phyloP scores from a whole-genome alignment of 1,140 invertebrate genomes.

The Cyclargus thomasi region DNA sequence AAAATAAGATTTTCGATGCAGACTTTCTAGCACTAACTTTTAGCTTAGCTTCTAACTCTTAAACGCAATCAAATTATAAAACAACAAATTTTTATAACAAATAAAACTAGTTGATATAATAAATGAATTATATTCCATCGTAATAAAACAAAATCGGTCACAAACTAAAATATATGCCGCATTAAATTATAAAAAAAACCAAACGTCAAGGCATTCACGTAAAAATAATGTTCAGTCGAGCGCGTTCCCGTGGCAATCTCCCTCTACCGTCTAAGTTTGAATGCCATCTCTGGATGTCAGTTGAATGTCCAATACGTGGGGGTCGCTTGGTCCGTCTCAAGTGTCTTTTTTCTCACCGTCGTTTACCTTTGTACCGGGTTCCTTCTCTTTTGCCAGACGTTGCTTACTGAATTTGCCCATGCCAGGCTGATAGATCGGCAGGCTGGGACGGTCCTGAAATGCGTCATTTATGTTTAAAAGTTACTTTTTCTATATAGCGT shows the following conservation, averaged over 20 bases:
- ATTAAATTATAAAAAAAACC: constrained; percentile 45
- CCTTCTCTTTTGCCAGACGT: constrained; percentile 78
- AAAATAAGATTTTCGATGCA: too few relatives aligned
- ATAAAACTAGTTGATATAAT: constrained; percentile 23
- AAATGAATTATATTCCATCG: constrained; percentile 19
- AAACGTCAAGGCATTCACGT: constrained; percentile 46
- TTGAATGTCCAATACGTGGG: constrained; percentile 62
- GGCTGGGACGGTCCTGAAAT: constrained; percentile 80
- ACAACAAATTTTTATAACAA: too few relatives aligned
- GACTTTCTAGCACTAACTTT: background rate
- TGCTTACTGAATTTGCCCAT: constrained; percentile 84
- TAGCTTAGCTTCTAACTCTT: too few relatives aligned
- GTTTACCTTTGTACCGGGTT: constrained; percentile 41
- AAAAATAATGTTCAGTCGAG: constrained; percentile 54
- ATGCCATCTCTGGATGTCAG: constrained; percentile 65
- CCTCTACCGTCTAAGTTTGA: constrained; percentile 46
- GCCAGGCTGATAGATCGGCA: constrained; percentile 84
- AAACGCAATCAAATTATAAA: too few relatives aligned
- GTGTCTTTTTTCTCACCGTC: constrained; percentile 70
- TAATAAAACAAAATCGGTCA: constrained; percentile 50
- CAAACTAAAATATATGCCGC: constrained; percentile 58
- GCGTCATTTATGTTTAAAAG: constrained; percentile 12
- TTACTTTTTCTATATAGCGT: too few relatives aligned
- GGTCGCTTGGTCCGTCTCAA: constrained; percentile 43
- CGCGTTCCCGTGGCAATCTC: constrained; percentile 54